A percentile compares a stretch with the other conserved stretches of the same genome.
phyloP scores from a whole-genome alignment of 1,140 invertebrate species.

The Sitobion miscanthi region DNA sequence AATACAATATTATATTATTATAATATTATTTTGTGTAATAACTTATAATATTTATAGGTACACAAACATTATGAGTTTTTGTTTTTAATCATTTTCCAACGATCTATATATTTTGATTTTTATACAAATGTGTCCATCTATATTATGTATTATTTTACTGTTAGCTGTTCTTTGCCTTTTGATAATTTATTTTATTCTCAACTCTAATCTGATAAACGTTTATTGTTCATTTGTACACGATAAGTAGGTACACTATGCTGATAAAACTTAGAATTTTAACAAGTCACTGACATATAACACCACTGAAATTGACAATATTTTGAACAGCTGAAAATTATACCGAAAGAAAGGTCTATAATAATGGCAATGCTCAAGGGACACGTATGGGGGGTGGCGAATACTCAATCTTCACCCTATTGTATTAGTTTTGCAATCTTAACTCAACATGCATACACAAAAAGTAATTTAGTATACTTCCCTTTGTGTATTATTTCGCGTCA shows the following conservation, averaged over 20 bases:
- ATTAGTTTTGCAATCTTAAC: conserved; percentile 48
- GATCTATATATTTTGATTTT: neutral
- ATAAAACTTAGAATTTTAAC: conserved; percentile 21
- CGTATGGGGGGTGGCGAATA: conserved; percentile 9
- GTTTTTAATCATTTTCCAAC: neutral
- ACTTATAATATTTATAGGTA: neutral
- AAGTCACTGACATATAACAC: conserved; percentile 4
- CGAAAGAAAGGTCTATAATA: conserved; percentile 33
- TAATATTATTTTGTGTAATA: too few species aligned
- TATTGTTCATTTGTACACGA: neutral
- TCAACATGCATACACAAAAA: conserved; percentile 41
- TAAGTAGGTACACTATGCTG: neutral
- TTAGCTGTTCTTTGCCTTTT: neutral
- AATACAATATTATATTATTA: neutral
- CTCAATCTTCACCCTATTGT: conserved; percentile 50
- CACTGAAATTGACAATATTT: conserved; percentile 32
- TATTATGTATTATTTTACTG: neutral
- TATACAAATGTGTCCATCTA: neutral
- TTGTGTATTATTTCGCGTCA: neutral
- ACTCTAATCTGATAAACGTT: conserved; percentile 38
- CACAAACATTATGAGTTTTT: neutral
- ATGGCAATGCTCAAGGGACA: conserved; percentile 10
- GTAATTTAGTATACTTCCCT: conserved; percentile 38
- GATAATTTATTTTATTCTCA: neutral
- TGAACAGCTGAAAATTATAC: conserved; percentile 43